Evolutionary conservation across 2,797 vertebrate species (phyloP).

Genomic region (Chelmon rostratus): DNA sequence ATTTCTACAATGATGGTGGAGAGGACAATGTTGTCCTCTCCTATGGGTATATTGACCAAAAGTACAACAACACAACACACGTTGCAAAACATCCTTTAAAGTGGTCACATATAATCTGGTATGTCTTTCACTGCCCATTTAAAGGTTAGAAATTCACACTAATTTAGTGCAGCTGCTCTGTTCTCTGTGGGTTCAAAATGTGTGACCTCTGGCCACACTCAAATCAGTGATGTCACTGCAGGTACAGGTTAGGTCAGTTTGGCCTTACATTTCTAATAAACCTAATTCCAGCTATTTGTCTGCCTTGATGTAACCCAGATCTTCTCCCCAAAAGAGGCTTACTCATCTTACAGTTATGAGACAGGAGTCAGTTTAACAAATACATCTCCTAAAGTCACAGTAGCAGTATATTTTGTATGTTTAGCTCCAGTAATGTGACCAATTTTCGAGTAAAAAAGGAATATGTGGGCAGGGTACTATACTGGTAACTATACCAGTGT

Average conservation of each 20-base stretch:
- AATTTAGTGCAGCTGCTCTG: slow-evolving; percentile 15
- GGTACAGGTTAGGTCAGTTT: not conserved
- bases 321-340: not conserved
- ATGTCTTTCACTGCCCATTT: not conserved
- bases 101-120: not conserved
- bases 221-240: slow-evolving; percentile 4
- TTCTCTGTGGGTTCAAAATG: slow-evolving; percentile 17
- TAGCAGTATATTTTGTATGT: not conserved
- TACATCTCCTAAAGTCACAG: not conserved
- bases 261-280: not conserved
- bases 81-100: not conserved
- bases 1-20: slow-evolving; percentile 26
- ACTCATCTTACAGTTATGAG: no score
- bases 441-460: no score
- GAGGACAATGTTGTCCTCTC: slow-evolving; percentile 17
- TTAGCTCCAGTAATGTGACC: not conserved
- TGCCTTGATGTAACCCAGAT: no score
- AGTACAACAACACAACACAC: slow-evolving; percentile 22
- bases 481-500: no score
- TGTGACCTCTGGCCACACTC: not conserved
- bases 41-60: slow-evolving; percentile 16
- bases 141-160: not conserved
- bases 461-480: no score
- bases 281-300: no score
- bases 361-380: not conserved